phyloP scores from a whole-genome alignment of 2,797 vertebrate species.

The Ceryle rudis region DNA sequence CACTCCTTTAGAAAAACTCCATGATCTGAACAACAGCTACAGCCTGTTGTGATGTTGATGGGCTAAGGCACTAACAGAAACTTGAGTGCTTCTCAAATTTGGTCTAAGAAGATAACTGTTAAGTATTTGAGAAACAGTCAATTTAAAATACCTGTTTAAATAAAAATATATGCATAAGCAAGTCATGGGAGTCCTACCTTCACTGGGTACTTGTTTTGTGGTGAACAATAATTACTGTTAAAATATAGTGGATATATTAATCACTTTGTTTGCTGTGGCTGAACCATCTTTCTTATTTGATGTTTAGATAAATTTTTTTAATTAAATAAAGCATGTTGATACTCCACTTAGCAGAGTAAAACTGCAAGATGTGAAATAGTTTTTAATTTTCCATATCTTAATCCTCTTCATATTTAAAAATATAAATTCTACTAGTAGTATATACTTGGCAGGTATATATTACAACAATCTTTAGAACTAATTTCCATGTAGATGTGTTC shows the following conservation, averaged over 20 bases:
- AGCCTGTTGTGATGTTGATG: not conserved
- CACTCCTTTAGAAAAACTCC: not conserved
- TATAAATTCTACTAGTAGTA: not conserved
- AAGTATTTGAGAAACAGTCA: not conserved
- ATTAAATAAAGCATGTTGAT: not conserved
- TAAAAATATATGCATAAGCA: not conserved
- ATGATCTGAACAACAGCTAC: not conserved
- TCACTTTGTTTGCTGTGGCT: not conserved
- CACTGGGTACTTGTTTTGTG: not conserved
- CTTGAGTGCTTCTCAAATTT: not conserved
- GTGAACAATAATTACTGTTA: not conserved
- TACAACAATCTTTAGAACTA: not conserved
- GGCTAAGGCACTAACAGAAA: not conserved
- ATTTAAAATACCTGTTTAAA: not conserved
- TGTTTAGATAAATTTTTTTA: not conserved
- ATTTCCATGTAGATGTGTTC: conserved; percentile 18
- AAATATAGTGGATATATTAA: not conserved
- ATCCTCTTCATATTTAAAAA: not conserved
- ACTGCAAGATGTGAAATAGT: not conserved
- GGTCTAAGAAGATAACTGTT: not conserved
- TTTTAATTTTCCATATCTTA: not conserved
- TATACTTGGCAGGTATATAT: not conserved
- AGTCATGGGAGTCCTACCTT: not conserved
- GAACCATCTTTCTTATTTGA: not conserved
- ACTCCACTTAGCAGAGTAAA: not conserved